Base-by-base conservation (phyloP, 2,113 vertebrate species). In the Xiphophorus hellerii region DNA sequence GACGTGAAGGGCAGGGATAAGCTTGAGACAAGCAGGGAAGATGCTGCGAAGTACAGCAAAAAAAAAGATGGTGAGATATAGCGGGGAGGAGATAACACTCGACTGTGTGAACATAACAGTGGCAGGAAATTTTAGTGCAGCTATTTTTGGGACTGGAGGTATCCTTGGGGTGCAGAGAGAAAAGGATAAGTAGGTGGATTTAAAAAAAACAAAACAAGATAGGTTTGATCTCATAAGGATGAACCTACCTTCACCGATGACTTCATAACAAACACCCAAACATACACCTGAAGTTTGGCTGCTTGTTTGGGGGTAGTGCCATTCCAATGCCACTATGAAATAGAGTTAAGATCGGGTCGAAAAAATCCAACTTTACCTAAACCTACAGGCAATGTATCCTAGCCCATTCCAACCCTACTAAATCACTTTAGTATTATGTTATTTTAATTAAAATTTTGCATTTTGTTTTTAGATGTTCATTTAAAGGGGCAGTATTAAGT, bases 91-190 rank as follows among this genome's bases (percentile, higher is more conserved):
- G 64, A 82, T 66, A 44, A 54, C 3, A n/a, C 51, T n/a, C 51
- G 6, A 35, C 20, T 31, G 29, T 63, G 29, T 6, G 29, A 17
- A 31, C 44, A 48, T 15, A 30, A 31, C 11, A 63, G 28, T 20
- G 29, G 63, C 65, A 68, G 84, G 69, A 31, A 78, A 82, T 84
- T 85, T 90, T 70, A 15, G 74, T 61, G 66, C 14, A 54, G 78
- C 69, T 88, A 89, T 88, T 88, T 88, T 71, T 78, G 71, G 84
- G 69, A 29, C 39, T 69, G 30, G 17, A 82, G 71, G 37, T 78
- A 66, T 84, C 81, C 79, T 81, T 82, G 27, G 81, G 74, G 80
- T 66, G 66, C 84, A 86, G 30, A 37, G 62, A 39, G 62, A 39
- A 54, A 68, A 66, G 60, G 29, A 44, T 71, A 76, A 66, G 66